Conservation (phyloP, 2,888 invertebrate genomes). For the Micropterix aruncella region DNA sequence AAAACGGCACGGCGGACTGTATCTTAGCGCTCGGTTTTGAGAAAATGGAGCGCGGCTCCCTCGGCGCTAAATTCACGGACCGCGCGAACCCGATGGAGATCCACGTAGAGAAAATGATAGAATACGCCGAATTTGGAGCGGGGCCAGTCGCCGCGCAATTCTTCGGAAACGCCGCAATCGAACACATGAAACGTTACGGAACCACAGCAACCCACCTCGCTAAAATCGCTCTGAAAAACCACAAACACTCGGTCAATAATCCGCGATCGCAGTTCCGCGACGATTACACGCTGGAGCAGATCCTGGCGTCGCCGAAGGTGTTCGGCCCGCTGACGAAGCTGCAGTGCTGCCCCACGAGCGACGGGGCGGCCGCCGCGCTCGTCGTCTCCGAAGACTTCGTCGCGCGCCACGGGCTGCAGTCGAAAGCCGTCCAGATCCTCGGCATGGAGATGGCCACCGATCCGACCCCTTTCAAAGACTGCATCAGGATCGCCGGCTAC, state of each 20-base stretch:
- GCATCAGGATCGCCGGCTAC: conserved; percentile 72
- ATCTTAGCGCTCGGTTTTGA: conserved; percentile 93
- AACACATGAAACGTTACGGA: conserved; percentile 94
- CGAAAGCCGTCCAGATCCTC: conserved; percentile 81
- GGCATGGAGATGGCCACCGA: conserved; percentile 97
- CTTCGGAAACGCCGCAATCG: conserved; percentile 91
- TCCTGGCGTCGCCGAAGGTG: conserved; percentile 74
- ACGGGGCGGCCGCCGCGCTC: conserved; percentile 92
- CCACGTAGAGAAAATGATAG: conserved; percentile 74
- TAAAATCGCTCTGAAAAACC: conserved; percentile 97
- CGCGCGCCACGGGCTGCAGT: conserved; percentile 61
- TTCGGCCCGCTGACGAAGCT: conserved; percentile 89
- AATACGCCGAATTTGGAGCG: conserved; percentile 63
- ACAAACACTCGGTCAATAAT: conserved; percentile 92
- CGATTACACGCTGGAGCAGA: conserved; percentile 83
- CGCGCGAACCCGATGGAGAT: conserved; percentile 82
- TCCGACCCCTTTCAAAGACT: conserved; percentile 68
- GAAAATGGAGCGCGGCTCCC: conserved; percentile 92
- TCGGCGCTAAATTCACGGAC: conserved; percentile 63
- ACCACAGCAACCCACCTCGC: conserved; percentile 88
- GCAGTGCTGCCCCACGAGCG: conserved; percentile 97
- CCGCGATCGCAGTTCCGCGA: conserved; percentile 93
- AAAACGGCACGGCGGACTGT: conserved; percentile 76
- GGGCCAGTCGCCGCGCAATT: conserved; percentile 88
- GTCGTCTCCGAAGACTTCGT: conserved; percentile 89